These are phyloP conservation scores for Lasiommata megera DNA, from an alignment of 2,888 invertebrate species.

Conservation along the genomic window DNA sequence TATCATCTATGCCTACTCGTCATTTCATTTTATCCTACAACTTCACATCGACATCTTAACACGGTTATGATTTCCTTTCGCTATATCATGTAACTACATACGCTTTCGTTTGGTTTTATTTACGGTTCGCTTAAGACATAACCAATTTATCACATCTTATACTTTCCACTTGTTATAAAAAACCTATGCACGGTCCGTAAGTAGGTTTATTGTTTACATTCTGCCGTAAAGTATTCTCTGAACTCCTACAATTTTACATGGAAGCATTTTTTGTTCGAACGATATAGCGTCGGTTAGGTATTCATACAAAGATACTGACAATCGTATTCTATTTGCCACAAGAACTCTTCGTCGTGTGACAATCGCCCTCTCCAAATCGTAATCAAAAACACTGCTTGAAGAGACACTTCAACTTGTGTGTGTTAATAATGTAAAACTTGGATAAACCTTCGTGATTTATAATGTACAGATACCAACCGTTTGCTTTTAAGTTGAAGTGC, in stretches of 20 bases:
- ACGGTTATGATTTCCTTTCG: constrained; percentile 63
- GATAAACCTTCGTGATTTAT: neutral
- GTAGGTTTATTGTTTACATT: constrained; percentile 48
- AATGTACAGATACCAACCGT: neutral
- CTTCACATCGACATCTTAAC: constrained; percentile 64
- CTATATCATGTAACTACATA: constrained; percentile 64
- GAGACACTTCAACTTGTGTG: constrained; percentile 53
- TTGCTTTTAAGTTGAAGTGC: constrained; percentile 36
- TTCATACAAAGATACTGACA: constrained; percentile 41
- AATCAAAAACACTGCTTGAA: constrained; percentile 51
- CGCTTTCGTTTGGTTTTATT: constrained; percentile 64
- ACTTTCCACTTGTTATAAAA: constrained; percentile 50
- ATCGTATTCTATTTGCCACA: constrained; percentile 7
- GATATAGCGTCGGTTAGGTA: neutral
- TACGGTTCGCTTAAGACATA: constrained; percentile 67
- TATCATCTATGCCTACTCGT: constrained; percentile 70
- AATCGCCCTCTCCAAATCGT: constrained; percentile 74
- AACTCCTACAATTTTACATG: constrained; percentile 66
- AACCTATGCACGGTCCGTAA: constrained; percentile 60
- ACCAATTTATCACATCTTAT: constrained; percentile 50
- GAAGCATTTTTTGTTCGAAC: constrained; percentile 48
- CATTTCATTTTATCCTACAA: constrained; percentile 67
- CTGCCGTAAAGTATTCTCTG: constrained; percentile 49
- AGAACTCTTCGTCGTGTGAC: constrained; percentile 63
- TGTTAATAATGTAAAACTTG: constrained; percentile 18